Percentiles rank a stretch among this genome's conserved stretches.
These are phyloP conservation scores for Sphenodon punctatus DNA, from an alignment of 2,797 vertebrate genomes.

Conservation along the genomic window DNA sequence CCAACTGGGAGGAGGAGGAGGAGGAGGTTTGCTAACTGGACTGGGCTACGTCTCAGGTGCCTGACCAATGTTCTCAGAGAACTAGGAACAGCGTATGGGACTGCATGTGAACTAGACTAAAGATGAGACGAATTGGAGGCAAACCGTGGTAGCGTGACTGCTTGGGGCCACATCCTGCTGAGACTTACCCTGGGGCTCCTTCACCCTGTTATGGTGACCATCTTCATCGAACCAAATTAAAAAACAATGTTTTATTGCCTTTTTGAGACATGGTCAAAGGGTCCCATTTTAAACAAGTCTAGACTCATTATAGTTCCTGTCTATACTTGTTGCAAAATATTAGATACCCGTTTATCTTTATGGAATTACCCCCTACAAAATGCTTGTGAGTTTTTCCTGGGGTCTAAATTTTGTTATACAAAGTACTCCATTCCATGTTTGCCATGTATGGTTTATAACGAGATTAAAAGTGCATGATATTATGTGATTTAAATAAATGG, in stretches of 20 bases:
- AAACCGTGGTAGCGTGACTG: no score
- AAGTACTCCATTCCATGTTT: slow-evolving; percentile 5
- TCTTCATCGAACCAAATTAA: neutral
- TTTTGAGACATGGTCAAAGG: slow-evolving; percentile 5
- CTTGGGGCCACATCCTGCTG: no score
- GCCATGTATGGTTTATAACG: slow-evolving; percentile 14
- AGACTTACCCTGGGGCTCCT: no score
- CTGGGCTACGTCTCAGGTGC: no score
- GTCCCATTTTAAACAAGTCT: slow-evolving; percentile 1
- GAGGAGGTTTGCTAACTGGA: no score
- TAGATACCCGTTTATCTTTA: neutral
- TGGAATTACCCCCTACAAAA: neutral
- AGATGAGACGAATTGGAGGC: no score
- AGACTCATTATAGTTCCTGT: slow-evolving; percentile 13
- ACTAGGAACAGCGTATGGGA: no score
- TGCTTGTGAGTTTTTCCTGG: neutral
- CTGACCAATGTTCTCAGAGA: no score
- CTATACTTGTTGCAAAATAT: slow-evolving; percentile 11
- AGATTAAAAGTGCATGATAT: slow-evolving; percentile 48
- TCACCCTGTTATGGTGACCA: no score
- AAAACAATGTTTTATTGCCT: slow-evolving; percentile 29
- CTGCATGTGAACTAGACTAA: no score
- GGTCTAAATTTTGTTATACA: neutral
- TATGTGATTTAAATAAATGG: slow-evolving; percentile 33
- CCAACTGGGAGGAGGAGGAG: no score